phyloP scores from a whole-genome alignment of 2,888 invertebrate species.

The Podabrus alpinus region DNA sequence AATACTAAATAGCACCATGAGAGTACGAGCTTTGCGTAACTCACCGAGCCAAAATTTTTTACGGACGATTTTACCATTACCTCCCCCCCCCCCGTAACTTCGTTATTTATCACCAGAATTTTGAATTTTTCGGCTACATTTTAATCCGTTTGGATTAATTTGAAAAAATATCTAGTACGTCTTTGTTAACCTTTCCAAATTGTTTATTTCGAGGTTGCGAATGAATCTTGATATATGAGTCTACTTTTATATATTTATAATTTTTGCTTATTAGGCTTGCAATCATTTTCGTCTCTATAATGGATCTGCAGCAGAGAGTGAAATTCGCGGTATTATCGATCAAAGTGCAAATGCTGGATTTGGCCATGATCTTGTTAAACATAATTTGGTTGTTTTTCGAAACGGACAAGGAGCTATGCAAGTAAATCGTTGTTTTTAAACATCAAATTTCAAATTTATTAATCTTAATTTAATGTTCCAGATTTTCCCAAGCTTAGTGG shows the following conservation, averaged over 20 bases:
- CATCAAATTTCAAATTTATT: not conserved
- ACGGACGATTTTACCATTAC: too few species aligned
- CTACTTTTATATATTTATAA: too few species aligned
- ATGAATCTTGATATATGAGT: not conserved
- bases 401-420: slow-evolving; percentile 94
- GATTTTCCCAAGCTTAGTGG: slow-evolving; percentile 85
- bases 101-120: too few species aligned
- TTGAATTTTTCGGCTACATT: too few species aligned
- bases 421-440: slow-evolving; percentile 52
- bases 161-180: too few species aligned
- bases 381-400: slow-evolving; percentile 93
- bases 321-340: slow-evolving; percentile 79
- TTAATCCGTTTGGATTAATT: too few species aligned
- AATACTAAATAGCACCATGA: too few species aligned
- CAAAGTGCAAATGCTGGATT: slow-evolving; percentile 74
- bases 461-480: slow-evolving; percentile 37
- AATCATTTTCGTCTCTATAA: slow-evolving; percentile 87
- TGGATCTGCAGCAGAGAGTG: slow-evolving; percentile 92
- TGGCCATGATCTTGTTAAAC: slow-evolving; percentile 90
- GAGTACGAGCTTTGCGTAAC: too few species aligned
- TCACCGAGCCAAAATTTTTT: too few species aligned
- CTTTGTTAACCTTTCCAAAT: too few species aligned
- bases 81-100: too few species aligned
- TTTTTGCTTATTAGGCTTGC: slow-evolving; percentile 62
- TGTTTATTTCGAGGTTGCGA: too few species aligned